Evolutionary conservation across 2,888 invertebrate species (phyloP), one percentile per base, ranked within the genome.

Genomic region (Brassicogethes aeneus): DNA sequence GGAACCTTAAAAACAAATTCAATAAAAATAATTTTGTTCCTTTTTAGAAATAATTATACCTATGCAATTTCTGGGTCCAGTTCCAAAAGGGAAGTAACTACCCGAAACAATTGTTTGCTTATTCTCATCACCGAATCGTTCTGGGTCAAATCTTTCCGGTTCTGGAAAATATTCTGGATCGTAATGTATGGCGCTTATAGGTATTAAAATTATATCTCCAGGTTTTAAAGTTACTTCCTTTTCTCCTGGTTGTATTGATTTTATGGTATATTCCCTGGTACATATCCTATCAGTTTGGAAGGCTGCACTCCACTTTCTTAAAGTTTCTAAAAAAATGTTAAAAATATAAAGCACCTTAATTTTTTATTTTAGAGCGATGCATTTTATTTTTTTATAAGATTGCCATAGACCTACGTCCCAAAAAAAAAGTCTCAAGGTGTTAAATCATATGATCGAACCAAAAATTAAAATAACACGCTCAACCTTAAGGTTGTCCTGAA

Each of bases 261-360:
- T 73, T 2, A 79, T 47, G 2, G 56, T 65, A 55, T 76, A 79
- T 1, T 71, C 66, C 50, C 75, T 74, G 1, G 72, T 73, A 46
- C 77, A 77, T 1, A 66, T 55, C 39, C 78, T 65, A 43, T 75
- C 76, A 1, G 77, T 60, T 16, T 72, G 61, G 2, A 72, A 65
- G 2, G 74, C 67, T 1, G 77, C 74, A 0, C 79, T 77, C 57
- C 76, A 76, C 51, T 74, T 60, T 14, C 80, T 69, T 32, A 79
- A 60, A 0, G 76, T 73, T 68, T 80, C 80, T 73, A 64, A 38
- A 2, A 72, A 15, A 41, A 32, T 7, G 23, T 23, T 10, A 23
- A 7, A 10, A 23, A 23, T n/a, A n/a, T n/a, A n/a, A n/a, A n/a
- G n/a, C n/a, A n/a, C n/a, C n/a, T n/a, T n/a, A n/a, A n/a, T n/a